A percentile compares a stretch with the other conserved stretches of the same genome.
These are phyloP conservation scores for Indicator maculatus DNA, from an alignment of 2,113 vertebrate species.

Conservation along the genomic window DNA sequence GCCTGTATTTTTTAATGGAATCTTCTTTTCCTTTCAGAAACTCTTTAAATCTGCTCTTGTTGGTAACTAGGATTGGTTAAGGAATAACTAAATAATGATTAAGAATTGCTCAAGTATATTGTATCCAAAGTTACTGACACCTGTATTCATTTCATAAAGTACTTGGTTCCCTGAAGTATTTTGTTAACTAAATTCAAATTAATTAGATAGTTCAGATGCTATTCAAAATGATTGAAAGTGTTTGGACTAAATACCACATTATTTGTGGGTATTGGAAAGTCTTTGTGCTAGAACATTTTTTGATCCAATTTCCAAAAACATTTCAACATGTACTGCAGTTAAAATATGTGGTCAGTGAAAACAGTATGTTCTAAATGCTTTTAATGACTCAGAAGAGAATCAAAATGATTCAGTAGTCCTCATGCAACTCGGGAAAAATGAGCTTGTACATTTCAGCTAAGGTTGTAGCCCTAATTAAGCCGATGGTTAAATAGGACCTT, in stretches of 20 bases:
- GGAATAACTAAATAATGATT: background rate
- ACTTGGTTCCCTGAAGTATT: background rate
- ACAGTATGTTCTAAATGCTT: slow-evolving; percentile 58
- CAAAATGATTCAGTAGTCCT: slow-evolving; percentile 35
- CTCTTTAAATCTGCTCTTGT: background rate
- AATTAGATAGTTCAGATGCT: background rate
- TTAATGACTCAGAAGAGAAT: slow-evolving; percentile 58
- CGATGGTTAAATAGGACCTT: background rate
- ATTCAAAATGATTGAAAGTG: slow-evolving; percentile 33
- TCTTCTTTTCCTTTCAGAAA: background rate
- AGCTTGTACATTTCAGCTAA: background rate
- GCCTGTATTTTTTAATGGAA: background rate
- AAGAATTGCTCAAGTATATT: background rate
- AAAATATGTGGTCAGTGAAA: slow-evolving; percentile 65
- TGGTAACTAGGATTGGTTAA: background rate
- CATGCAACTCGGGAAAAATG: slow-evolving; percentile 45
- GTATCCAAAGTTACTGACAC: background rate
- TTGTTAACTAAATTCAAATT: background rate
- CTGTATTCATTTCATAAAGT: slow-evolving; percentile 10
- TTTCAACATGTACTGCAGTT: slow-evolving; percentile 62
- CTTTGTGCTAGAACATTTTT: slow-evolving; percentile 47
- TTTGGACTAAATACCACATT: background rate
- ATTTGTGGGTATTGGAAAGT: slow-evolving; percentile 43
- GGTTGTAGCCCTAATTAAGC: background rate
- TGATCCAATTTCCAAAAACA: slow-evolving; percentile 51